Evolutionary conservation across 53 echinoderm and acorn worm genomes (phyloP), one percentile per base, ranked within the genome.

Genomic region (Paelopatides confundens): DNA sequence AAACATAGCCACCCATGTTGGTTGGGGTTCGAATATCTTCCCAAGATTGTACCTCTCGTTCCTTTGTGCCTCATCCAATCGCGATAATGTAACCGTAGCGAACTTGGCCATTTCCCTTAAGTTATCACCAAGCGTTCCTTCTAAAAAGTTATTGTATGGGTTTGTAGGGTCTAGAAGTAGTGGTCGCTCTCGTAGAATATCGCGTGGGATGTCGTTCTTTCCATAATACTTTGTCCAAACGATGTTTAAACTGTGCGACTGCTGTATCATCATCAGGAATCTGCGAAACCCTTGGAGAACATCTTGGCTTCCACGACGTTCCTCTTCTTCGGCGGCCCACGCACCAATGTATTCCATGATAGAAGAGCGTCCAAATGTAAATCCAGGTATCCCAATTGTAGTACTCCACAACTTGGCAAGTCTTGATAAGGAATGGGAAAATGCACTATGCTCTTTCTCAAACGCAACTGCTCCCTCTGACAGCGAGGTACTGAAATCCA

Each of bases 301-400:
- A 58, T 62, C 62, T 36, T 81, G 82, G n/a, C 82, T 36, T 0
- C 81, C 81, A 21, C 35, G 18, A 15, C 34, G 18, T 36, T 81
- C 82, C 37, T 29, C 52, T 37, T 62, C 62, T 54, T 81, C 82
- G 15, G 82, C 82, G 35, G 82, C 82, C 24, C 62, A 32, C 2
- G n/a, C 62, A 27, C 82, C 82, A 0, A 81, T 29, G 34, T 58
- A 81, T 54, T 81, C 82, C 82, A 81, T 81, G 31, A 81, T 54
- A 7, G 82, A 54, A 13, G 82, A 81, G 13, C 82, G 54, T 5
- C 82, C 82, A 35, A 52, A 35, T 5, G 33, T 7, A 23, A 81
- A 81, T 15, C 35, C 33, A 17, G 0, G 14, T 17, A 81, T 53
- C 10, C 62, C 54, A 58, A 81, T 62, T 4, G 82, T 81, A 3